Evolutionary conservation across 1,140 invertebrate genomes (phyloP), one percentile per base, ranked within the genome.

Genomic region (Listronotus bonariensis): DNA sequence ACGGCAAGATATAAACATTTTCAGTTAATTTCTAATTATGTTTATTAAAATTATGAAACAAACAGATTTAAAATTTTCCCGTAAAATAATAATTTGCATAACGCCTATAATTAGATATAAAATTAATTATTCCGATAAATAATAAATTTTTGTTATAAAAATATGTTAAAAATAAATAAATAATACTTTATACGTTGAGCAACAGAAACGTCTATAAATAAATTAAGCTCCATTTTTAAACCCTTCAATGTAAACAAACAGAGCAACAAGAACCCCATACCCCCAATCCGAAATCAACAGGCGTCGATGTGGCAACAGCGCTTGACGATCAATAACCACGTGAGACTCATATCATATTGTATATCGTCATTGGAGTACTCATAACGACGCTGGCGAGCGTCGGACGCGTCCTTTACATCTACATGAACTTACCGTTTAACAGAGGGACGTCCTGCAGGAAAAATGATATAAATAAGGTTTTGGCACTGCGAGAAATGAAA

Each of bases 331-430:
- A 72, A 77, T 76, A 72, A 57, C 68, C 73, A 73, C 73, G 73
- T 73, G 74, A 70, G 68, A 43, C 69, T 72, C 71, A 75, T 75
- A 75, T 75, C 74, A 74, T 75, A 75, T 74, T 69, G 70, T 72
- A 75, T 74, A 75, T 75, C 72, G 72, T 73, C 74, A 75, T 74
- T 75, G 72, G 74, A 74, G 65, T 70, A 68, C 65, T 73, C 71
- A 74, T 74, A 74, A 72, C 70, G 69, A 64, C 63, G 63, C 42
- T 45, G 58, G 62, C 59, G 36, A 56, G 61, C 69, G 58, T 61
- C 68, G 45, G 36, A 41, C 40, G 51, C 53, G 26, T 53, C 55
- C 54, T 40, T n/a, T 18, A 51, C 15, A 56, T 31, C 26, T 61
- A 36, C 15, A 46, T 1, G 46, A 17, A 61, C 58, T 61, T 56